A percentile compares a stretch with the other conserved stretches of the same genome.
Evolutionary conservation across 2,113 vertebrate species (phyloP).

Genomic region (Toxotes jaculatrix): DNA sequence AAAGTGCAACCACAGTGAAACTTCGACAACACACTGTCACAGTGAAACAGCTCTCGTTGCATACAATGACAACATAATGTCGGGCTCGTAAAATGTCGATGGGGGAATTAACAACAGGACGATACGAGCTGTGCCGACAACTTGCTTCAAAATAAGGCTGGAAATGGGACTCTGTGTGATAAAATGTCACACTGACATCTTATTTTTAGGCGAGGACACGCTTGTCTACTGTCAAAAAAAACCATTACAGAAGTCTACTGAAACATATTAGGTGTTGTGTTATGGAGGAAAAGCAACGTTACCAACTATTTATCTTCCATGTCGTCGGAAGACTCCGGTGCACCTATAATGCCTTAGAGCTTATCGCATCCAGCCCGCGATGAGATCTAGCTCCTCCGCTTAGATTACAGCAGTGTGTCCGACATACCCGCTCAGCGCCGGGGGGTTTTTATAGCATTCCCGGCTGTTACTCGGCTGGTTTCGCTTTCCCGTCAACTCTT

Average conservation of each 20-base stretch:
- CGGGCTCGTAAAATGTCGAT: background rate
- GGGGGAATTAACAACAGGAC: conserved; percentile 18
- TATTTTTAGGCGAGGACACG: background rate
- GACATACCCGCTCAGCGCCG: background rate
- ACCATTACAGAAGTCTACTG: background rate
- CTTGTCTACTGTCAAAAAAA: background rate
- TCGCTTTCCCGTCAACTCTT: conserved; percentile 57
- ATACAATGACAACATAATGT: background rate
- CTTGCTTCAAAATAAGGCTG: conserved; percentile 58
- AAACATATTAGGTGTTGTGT: conserved; percentile 44
- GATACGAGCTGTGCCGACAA: conserved; percentile 56
- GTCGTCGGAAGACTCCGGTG: conserved; percentile 72
- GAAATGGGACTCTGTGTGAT: conserved; percentile 18
- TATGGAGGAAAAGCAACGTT: conserved; percentile 66
- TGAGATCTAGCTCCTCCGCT: conserved; percentile 55
- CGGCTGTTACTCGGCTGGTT: conserved; percentile 9
- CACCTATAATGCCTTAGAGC: conserved; percentile 58
- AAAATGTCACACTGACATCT: conserved; percentile 40
- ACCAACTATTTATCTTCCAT: conserved; percentile 81
- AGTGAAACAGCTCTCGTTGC: background rate
- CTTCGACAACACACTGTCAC: background rate
- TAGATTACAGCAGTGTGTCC: conserved; percentile 22
- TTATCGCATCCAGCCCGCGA: conserved; percentile 58
- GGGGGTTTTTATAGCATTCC: conserved; percentile 12
- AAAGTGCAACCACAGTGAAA: conserved; percentile 3